These are phyloP conservation scores for Dichetophora obliterata DNA, from an alignment of 2,888 invertebrate genomes.

Conservation along the genomic window DNA sequence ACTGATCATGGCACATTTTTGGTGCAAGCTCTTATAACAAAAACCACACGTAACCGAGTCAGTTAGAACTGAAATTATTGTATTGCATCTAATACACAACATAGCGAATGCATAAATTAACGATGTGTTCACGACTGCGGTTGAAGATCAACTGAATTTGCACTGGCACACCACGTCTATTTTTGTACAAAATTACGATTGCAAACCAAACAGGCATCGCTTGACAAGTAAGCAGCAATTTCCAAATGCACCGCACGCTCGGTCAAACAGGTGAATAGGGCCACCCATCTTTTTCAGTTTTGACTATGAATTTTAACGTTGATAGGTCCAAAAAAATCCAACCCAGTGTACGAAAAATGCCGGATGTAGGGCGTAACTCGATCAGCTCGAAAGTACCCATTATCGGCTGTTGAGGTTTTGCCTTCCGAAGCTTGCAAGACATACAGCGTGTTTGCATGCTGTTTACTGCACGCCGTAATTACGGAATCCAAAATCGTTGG, in stretches of 20 bases:
- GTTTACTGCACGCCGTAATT: neutral
- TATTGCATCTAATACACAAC: no score
- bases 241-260: slow-evolving; percentile 43
- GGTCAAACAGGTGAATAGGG: neutral
- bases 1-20: no score
- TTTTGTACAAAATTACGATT: slow-evolving; percentile 47
- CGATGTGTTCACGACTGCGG: no score
- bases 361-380: neutral
- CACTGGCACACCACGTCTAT: slow-evolving; percentile 40
- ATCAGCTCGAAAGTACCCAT: neutral
- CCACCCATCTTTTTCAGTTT: neutral
- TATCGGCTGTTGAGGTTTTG: slow-evolving; percentile 38
- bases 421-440: slow-evolving; percentile 22
- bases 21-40: no score
- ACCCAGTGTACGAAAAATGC: slow-evolving; percentile 10
- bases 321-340: slow-evolving; percentile 13
- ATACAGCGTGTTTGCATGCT: neutral
- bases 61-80: no score
- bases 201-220: slow-evolving; percentile 47
- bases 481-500: no score
- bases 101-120: no score
- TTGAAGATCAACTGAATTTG: no score
- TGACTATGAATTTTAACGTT: neutral
- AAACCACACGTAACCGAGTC: no score
- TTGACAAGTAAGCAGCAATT: slow-evolving; percentile 43